Evolutionary conservation across 2,888 invertebrate species (phyloP).

Genomic region (Brassicogethes aeneus): DNA sequence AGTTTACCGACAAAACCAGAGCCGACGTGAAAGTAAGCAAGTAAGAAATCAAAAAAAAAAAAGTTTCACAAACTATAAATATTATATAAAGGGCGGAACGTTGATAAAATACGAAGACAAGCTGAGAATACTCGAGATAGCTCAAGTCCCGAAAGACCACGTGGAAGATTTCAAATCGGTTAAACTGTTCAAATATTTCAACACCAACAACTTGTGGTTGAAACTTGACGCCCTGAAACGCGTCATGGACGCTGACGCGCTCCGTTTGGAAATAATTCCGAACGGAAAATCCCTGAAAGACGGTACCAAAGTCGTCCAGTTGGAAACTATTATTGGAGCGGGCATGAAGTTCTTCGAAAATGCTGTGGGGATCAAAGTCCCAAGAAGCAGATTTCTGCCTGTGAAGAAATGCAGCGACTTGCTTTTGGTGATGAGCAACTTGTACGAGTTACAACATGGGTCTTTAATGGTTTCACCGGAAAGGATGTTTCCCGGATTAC

Average conservation of each 20-base stretch:
- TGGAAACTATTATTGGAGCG: constrained; percentile 98
- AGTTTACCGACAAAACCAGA: constrained; percentile 97
- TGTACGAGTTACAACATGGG: constrained; percentile 87
- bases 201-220: constrained; percentile 98
- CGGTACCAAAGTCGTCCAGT: constrained; percentile 89
- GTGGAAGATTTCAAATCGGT: constrained; percentile 98
- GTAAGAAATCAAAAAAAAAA: too few species aligned
- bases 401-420: constrained; percentile 99
- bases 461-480: constrained; percentile 90
- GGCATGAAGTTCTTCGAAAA: constrained; percentile 98
- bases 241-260: constrained; percentile 66
- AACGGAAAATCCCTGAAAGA: constrained; percentile 91
- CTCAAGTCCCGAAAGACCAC: constrained; percentile 96
- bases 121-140: constrained; percentile 90
- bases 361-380: constrained; percentile 92
- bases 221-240: constrained; percentile 84
- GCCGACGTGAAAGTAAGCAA: constrained; percentile 91
- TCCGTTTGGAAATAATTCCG: constrained; percentile 97
- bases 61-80: not conserved
- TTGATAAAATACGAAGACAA: constrained; percentile 94
- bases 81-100: constrained; percentile 73
- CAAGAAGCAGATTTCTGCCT: constrained; percentile 92
- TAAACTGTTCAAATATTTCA: constrained; percentile 98
- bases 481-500: constrained; percentile 95
- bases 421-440: constrained; percentile 94